phyloP scores from a whole-genome alignment of 53 echinoderm and acorn worm species.

The Pentamera pediparva region DNA sequence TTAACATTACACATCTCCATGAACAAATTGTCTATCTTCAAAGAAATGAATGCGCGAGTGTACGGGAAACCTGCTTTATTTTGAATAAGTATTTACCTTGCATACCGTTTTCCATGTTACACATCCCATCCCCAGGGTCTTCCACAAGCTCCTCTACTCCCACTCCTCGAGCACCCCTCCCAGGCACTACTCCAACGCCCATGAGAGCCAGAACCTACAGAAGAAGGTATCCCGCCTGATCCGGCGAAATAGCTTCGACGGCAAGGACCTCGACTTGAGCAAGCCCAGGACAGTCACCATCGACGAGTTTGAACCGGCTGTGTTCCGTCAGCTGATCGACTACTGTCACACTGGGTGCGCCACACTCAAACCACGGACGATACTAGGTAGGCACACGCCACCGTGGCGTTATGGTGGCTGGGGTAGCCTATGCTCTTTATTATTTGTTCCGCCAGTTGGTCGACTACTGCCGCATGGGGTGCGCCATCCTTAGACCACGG shows the following conservation, averaged over 20 bases:
- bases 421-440: too few species aligned
- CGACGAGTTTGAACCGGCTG: slow-evolving; percentile 86
- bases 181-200: slow-evolving; percentile 37
- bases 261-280: slow-evolving; percentile 53
- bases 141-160: slow-evolving; percentile 88
- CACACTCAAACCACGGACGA: slow-evolving; percentile 74
- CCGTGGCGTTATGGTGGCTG: too few species aligned
- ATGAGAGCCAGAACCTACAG: slow-evolving; percentile 52
- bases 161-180: slow-evolving; percentile 47
- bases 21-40: too few species aligned
- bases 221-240: slow-evolving; percentile 72
- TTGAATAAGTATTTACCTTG: too few species aligned
- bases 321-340: slow-evolving; percentile 85
- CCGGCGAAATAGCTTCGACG: slow-evolving; percentile 61
- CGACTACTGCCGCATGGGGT: too few species aligned
- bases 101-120: too few species aligned
- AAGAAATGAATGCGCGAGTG: too few species aligned
- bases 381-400: slow-evolving; percentile 66
- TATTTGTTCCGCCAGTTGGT: too few species aligned
- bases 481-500: too few species aligned
- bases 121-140: slow-evolving; percentile 69
- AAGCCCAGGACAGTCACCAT: slow-evolving; percentile 69
- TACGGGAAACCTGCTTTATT: too few species aligned
- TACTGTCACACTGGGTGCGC: slow-evolving; percentile 96
- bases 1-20: too few species aligned